Base-by-base conservation (phyloP, 2,113 vertebrate species). In the Labrus mixtus region DNA sequence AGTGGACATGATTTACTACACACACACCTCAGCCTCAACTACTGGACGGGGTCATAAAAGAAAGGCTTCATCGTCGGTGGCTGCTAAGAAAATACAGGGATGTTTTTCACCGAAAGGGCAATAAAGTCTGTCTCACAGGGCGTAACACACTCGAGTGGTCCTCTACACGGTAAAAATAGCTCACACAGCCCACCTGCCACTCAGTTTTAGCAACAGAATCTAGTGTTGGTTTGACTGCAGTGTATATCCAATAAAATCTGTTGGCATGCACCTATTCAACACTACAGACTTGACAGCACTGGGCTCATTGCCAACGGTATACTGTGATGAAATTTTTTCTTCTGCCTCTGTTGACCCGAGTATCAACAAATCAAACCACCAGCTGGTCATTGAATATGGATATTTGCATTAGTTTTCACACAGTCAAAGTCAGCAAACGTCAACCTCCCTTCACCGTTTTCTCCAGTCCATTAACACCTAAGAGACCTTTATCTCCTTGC, bases 101-200 rank as follows among this genome's bases (percentile, higher is more conserved):
- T 87, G 80, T 89, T 87, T 90, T 89, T 88, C 89, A 86, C 75
- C 74, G 86, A 87, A 85, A 73, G 78, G 76, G 68, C 87, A 86
- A 86, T 91, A 91, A 90, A 90, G 6, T 63, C 67, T 43, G 59
- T 73, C 73, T 81, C 75, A 41, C 43, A 36, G 67, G 69, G 72
- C 76, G 67, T 66, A 67, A 85, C 79, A 75, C 81, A 83, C 79
- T 85, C 2, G 61, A 85, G 68, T 46, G 65, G 78, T 74, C 58
- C 41, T 68, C 63, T 22, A 48, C 61, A 8, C 57, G 68, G 74
- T 48, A 58, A 20, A 71, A 12, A 48, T 36, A 25, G 57, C 67
- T 64, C 70, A 22, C 51, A 29, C 64, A 66, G 57, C 77, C 57
- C 72, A 76, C 64, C 71, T 75, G 64, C 65, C 79, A 66, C 70